A percentile compares a stretch with the other conserved stretches of the same genome.
Conservation (phyloP, 2,797 vertebrate genomes). For the Semaprochilodus insignis region DNA sequence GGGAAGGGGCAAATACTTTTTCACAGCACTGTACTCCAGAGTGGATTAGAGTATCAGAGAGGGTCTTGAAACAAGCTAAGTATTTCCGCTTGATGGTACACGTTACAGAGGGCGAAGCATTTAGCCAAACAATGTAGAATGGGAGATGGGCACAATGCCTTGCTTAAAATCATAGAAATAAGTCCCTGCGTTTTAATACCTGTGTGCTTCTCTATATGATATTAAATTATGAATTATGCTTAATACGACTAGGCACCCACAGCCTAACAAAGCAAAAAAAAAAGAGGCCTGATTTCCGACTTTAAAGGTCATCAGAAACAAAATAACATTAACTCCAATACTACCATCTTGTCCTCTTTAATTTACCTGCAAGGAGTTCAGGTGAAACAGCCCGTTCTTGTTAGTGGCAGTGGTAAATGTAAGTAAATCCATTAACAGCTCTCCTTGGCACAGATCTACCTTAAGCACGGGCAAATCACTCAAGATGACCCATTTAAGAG, state of each 20-base stretch:
- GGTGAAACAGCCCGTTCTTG: conserved; percentile 39
- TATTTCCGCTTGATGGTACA: not conserved
- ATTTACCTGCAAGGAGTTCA: conserved; percentile 8
- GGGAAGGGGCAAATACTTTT: too few species aligned
- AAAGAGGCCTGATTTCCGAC: too few species aligned
- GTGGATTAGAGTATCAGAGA: too few species aligned
- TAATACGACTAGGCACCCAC: not conserved
- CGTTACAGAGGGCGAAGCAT: not conserved
- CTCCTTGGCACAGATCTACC: conserved; percentile 59
- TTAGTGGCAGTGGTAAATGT: conserved; percentile 48
- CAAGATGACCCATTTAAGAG: conserved; percentile 67
- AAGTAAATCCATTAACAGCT: conserved; percentile 54
- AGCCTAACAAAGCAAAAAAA: not conserved
- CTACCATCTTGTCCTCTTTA: not conserved
- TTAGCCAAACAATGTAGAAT: too few species aligned
- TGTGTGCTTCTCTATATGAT: not conserved
- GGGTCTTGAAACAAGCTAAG: too few species aligned
- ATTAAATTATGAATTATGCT: not conserved
- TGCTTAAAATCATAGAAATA: not conserved
- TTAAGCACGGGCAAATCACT: conserved; percentile 57
- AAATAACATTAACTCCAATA: not conserved
- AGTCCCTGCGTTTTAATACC: not conserved
- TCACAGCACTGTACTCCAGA: too few species aligned
- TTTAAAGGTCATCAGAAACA: not conserved
- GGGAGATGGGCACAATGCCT: too few species aligned